Evolutionary conservation across 2,888 invertebrate genomes (phyloP).

Genomic region (Diplolepis rosae): DNA sequence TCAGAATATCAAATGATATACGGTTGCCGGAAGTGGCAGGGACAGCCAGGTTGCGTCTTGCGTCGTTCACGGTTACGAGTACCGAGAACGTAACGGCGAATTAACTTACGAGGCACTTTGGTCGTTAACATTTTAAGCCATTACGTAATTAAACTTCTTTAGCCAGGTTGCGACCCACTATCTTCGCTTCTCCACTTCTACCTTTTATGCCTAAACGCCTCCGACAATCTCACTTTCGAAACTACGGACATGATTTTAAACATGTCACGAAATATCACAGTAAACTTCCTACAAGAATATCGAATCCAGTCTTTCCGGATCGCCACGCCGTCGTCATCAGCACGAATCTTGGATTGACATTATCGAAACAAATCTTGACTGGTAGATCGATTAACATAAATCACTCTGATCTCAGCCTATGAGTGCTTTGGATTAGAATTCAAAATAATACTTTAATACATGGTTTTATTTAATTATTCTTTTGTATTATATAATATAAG

Average conservation of each 20-base stretch:
- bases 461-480: background rate
- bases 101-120: conserved; percentile 48
- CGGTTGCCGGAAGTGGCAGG: conserved; percentile 32
- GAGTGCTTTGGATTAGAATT: background rate
- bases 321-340: conserved; percentile 6
- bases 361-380: conserved; percentile 3
- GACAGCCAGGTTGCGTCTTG: conserved; percentile 3
- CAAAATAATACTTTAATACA: background rate
- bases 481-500: background rate
- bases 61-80: conserved; percentile 41
- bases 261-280: no score
- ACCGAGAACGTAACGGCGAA: conserved; percentile 52
- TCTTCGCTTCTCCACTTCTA: background rate
- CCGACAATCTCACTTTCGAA: conserved; percentile 10
- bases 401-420: background rate
- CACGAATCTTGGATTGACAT: conserved; percentile 2
- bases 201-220: background rate
- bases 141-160: conserved; percentile 54
- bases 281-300: conserved; percentile 3
- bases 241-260: no score
- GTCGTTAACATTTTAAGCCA: conserved; percentile 57
- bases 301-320: conserved; percentile 8
- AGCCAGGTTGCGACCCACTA: conserved; percentile 33
- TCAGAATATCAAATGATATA: conserved; percentile 31
- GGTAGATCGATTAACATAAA: conserved; percentile 1